Base-by-base conservation (phyloP, 2,888 invertebrate genomes). In the Emmelina monodactyla region DNA sequence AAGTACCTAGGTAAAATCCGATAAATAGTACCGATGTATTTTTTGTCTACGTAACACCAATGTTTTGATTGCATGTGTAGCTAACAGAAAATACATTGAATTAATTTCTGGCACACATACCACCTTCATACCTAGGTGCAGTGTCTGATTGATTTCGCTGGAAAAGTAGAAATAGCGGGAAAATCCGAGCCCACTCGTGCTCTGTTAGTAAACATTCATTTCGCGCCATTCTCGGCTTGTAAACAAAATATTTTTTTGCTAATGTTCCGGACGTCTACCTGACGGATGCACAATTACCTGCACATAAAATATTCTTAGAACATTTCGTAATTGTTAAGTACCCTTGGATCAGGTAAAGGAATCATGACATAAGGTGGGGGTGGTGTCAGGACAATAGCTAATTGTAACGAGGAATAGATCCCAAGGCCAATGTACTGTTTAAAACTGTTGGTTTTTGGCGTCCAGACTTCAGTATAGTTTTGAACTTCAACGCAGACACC, bases 391-490 rank as follows among this genome's bases (percentile, higher is more conserved):
- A 60, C 60, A 64, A 61, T 58, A 49, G 49, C 51, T 58, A 60
- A 61, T 69, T 65, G 56, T 67, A 46, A 50, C 48, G 56, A 63
- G 61, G 66, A 62, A 68, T 64, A 64, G 57, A 52, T 50, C 53
- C 58, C 70, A 76, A 75, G 73, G 73, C 67, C 71, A 56, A 56
- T 57, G 55, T 54, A 65, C 62, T 67, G 61, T 72, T 79, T 76
- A 73, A 71, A 73, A 70, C 60, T 58, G 65, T 62, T 56, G 50
- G 66, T 47, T 52, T 25, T 56, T 63, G 58, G 54, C 55, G 65
- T 70, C 71, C 72, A 64, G 71, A 63, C 66, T 66, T 75, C 76
- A 78, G 76, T 78, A 62, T 66, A 58, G 64, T 62, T 70, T 69
- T 54, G 64, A 61, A 56, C 67, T 60, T 63, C 71, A 64, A 37